Conservation (phyloP, 2,888 invertebrate genomes). For the Itoplectis maculator region DNA sequence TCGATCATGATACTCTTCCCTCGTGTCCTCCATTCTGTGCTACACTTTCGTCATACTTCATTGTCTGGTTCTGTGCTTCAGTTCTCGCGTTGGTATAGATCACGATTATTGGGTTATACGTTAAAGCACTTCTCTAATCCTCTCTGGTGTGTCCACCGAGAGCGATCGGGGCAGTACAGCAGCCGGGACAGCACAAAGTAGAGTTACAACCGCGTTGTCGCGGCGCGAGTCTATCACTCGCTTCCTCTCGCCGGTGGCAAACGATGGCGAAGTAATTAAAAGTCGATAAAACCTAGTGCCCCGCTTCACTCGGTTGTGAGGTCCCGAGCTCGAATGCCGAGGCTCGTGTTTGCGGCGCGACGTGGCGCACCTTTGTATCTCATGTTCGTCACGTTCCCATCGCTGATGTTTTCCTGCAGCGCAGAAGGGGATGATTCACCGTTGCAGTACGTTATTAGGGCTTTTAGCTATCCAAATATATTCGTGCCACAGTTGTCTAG, state of each 20-base stretch:
- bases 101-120: constrained; percentile 33
- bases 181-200: constrained; percentile 52
- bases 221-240: constrained; percentile 32
- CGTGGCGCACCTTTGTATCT: constrained; percentile 1
- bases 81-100: constrained; percentile 41
- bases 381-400: constrained; percentile 4
- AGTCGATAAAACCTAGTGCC: constrained; percentile 82
- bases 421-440: not conserved
- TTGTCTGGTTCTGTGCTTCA: not conserved
- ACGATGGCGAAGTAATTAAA: constrained; percentile 81
- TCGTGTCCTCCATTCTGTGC: not conserved
- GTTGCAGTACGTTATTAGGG: not conserved
- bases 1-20: not conserved
- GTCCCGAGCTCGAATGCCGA: constrained; percentile 1
- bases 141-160: constrained; percentile 26
- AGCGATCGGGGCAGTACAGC: constrained; percentile 44
- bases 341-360: not conserved
- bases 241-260: constrained; percentile 69
- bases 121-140: constrained; percentile 57
- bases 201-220: constrained; percentile 36
- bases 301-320: constrained; percentile 69
- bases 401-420: constrained; percentile 1
- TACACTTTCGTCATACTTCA: constrained; percentile 18
- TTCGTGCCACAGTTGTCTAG: not conserved
- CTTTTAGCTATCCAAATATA: not conserved